These are phyloP conservation scores for Lordiphosa clarofinis DNA, from an alignment of 1,140 invertebrate species.

Conservation along the genomic window DNA sequence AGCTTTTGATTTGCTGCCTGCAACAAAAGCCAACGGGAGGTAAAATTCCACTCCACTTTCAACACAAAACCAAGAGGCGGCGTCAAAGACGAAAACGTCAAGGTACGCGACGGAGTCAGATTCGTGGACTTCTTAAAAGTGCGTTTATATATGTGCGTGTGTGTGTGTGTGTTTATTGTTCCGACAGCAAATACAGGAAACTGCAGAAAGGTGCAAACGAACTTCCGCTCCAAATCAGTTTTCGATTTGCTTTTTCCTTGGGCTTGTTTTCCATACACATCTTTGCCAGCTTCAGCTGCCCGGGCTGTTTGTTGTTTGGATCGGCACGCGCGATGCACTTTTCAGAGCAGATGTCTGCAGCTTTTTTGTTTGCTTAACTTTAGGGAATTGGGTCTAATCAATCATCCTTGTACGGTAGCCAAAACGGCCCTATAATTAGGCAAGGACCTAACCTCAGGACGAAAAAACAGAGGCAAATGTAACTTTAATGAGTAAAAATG, in stretches of 20 bases:
- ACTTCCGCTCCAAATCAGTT: slow-evolving; percentile 78
- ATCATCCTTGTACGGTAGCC: slow-evolving; percentile 45
- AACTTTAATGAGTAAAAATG: slow-evolving; percentile 78
- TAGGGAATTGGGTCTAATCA: slow-evolving; percentile 19
- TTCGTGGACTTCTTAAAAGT: slow-evolving; percentile 14
- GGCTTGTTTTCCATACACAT: slow-evolving; percentile 44
- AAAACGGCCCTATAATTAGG: slow-evolving; percentile 49
- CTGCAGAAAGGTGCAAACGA: slow-evolving; percentile 77
- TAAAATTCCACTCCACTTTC: slow-evolving; percentile 19
- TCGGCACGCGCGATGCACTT: slow-evolving; percentile 11
- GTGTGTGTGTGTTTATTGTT: slow-evolving; percentile 41
- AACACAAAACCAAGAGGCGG: slow-evolving; percentile 43
- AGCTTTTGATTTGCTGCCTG: slow-evolving; percentile 59
- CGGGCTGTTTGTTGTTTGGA: not conserved
- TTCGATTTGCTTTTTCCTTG: slow-evolving; percentile 70
- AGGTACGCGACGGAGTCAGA: slow-evolving; percentile 23
- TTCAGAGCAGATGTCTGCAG: slow-evolving; percentile 35
- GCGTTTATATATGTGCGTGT: slow-evolving; percentile 8
- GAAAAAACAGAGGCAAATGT: slow-evolving; percentile 48
- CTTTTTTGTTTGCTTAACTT: slow-evolving; percentile 14
- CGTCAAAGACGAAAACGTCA: slow-evolving; percentile 71
- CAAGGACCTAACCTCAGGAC: slow-evolving; percentile 35
- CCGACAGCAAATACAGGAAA: slow-evolving; percentile 64
- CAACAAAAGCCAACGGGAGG: slow-evolving; percentile 47
- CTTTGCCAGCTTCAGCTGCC: slow-evolving; percentile 22